Conservation (phyloP, 2,113 vertebrate genomes). For the Monopterus albus region DNA sequence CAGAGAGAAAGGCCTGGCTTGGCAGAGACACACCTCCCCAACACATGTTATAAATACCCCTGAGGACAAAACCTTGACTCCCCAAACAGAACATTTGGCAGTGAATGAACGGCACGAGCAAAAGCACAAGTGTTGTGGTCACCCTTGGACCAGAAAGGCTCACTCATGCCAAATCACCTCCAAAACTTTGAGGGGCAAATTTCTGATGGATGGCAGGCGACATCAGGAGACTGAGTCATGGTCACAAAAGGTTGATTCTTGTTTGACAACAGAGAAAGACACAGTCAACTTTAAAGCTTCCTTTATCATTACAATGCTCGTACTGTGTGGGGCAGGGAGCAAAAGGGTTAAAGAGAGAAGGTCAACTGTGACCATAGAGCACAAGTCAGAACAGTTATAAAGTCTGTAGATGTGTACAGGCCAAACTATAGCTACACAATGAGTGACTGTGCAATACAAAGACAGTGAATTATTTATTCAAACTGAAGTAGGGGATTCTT, state of each 20-base stretch:
- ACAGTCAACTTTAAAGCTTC: slow-evolving; percentile 46
- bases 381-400: slow-evolving; percentile 55
- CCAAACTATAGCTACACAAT: slow-evolving; percentile 66
- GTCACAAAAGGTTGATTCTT: slow-evolving; percentile 61
- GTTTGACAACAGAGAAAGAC: slow-evolving; percentile 46
- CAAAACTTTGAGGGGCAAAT: slow-evolving; percentile 52
- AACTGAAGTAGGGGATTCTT: slow-evolving; percentile 35
- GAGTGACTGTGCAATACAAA: slow-evolving; percentile 70
- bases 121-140: slow-evolving; percentile 64
- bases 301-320: slow-evolving; percentile 59
- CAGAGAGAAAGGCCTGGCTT: slow-evolving; percentile 12
- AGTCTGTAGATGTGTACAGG: slow-evolving; percentile 62
- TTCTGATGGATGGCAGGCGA: slow-evolving; percentile 36
- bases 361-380: slow-evolving; percentile 60
- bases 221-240: slow-evolving; percentile 44
- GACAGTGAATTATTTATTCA: slow-evolving; percentile 54
- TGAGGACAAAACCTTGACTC: slow-evolving; percentile 18
- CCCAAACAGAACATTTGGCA: slow-evolving; percentile 14
- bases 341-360: slow-evolving; percentile 59
- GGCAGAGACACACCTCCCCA: slow-evolving; percentile 13
- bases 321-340: slow-evolving; percentile 50
- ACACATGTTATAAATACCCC: slow-evolving; percentile 19
- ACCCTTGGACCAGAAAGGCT: slow-evolving; percentile 60
- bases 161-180: slow-evolving; percentile 41
- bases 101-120: slow-evolving; percentile 60